phyloP scores from a whole-genome alignment of 2,888 invertebrate genomes.

The Agapetus fuscipes region DNA sequence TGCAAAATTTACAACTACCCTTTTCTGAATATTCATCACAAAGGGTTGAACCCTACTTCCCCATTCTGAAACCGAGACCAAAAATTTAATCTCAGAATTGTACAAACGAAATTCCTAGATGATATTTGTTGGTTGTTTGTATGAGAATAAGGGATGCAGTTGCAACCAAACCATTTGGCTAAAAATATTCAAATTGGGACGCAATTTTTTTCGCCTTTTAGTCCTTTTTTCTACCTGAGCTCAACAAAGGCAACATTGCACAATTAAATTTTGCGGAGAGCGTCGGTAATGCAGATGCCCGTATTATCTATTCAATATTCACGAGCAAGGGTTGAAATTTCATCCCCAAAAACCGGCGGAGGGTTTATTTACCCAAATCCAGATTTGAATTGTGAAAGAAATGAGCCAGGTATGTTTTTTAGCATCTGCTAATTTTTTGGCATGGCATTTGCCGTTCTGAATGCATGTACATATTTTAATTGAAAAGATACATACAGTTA shows the following conservation, averaged over 20 bases:
- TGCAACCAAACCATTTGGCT: constrained; percentile 3
- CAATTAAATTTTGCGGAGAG: constrained; percentile 21
- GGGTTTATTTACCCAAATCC: constrained; percentile 22
- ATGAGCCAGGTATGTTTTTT: constrained; percentile 10
- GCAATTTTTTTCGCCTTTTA: not conserved
- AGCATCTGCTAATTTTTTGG: constrained; percentile 20
- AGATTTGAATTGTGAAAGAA: constrained; percentile 20
- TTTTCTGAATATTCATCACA: no score
- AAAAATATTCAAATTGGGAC: constrained; percentile 17
- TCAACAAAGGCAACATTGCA: constrained; percentile 16
- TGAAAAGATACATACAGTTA: no score
- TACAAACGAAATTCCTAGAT: no score
- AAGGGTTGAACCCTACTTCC: no score
- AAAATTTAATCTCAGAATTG: no score
- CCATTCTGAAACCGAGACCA: no score
- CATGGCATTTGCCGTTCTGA: no score
- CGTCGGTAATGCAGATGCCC: constrained; percentile 20
- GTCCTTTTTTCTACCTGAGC: constrained; percentile 12
- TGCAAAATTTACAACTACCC: no score
- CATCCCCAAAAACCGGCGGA: constrained; percentile 11
- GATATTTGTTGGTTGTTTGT: not conserved
- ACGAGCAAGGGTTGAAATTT: constrained; percentile 20
- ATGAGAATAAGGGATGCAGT: not conserved
- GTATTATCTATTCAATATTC: constrained; percentile 21
- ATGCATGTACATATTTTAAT: no score